phyloP scores from a whole-genome alignment of 64 coral and sea anemone genomes.

The Porites lutea region DNA sequence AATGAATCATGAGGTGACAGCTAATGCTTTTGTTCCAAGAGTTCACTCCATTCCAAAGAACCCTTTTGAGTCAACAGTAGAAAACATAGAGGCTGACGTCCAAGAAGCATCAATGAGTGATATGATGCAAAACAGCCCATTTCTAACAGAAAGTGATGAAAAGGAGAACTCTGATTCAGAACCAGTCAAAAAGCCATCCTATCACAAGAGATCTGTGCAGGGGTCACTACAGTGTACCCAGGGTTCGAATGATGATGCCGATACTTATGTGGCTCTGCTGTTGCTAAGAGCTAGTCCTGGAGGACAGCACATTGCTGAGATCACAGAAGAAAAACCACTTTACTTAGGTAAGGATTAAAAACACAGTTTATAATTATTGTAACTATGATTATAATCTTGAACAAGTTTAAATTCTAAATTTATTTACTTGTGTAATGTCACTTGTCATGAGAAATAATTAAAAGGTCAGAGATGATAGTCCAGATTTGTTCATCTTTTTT shows the following conservation, averaged over 20 bases:
- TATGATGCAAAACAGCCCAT: not conserved
- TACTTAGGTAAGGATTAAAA: constrained; percentile 30
- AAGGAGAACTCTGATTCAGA: not conserved
- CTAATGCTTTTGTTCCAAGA: not conserved
- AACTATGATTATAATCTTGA: not conserved
- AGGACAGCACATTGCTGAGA: constrained; percentile 17
- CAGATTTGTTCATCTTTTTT: too few relatives aligned
- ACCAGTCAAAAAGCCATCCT: constrained; percentile 20
- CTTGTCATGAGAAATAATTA: too few relatives aligned
- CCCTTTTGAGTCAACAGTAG: not conserved
- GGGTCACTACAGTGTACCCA: not conserved
- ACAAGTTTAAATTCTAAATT: too few relatives aligned
- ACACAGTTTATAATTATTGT: not conserved
- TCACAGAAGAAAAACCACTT: constrained; percentile 39
- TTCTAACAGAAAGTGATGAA: not conserved
- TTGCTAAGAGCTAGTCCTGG: constrained; percentile 18
- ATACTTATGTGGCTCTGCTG: constrained; percentile 31
- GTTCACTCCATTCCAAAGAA: not conserved
- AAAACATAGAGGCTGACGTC: not conserved
- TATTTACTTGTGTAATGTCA: too few relatives aligned
- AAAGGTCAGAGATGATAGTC: too few relatives aligned
- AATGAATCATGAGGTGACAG: not conserved
- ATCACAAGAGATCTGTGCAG: constrained; percentile 29
- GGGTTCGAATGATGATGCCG: not conserved
- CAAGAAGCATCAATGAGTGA: not conserved